These are phyloP conservation scores for Labrus mixtus DNA, from an alignment of 2,113 vertebrate species.

Conservation along the genomic window DNA sequence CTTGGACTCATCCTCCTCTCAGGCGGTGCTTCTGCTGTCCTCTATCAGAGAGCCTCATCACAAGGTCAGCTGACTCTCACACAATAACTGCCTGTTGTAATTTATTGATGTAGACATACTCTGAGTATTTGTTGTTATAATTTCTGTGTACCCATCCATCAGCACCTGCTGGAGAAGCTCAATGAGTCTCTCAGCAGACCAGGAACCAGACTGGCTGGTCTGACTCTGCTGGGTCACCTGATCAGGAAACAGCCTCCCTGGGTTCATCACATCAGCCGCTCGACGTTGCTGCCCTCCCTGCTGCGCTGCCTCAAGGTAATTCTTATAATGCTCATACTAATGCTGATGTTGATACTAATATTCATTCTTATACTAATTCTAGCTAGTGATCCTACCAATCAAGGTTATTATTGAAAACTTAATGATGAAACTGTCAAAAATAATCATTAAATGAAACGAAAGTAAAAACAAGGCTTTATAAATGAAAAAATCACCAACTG, in stretches of 20 bases:
- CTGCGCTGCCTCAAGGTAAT: constrained; percentile 96
- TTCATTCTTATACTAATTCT: too few species aligned
- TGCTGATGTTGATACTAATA: background rate
- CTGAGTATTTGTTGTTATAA: background rate
- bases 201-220: constrained; percentile 84
- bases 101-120: background rate
- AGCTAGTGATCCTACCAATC: too few species aligned
- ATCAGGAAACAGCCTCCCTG: constrained; percentile 93
- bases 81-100: background rate
- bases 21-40: constrained; percentile 90
- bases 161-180: constrained; percentile 95
- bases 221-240: constrained; percentile 93
- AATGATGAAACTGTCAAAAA: too few species aligned
- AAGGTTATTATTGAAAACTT: too few species aligned
- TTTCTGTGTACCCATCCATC: background rate
- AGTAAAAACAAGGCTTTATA: too few species aligned
- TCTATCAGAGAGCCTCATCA: constrained; percentile 94
- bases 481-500: too few species aligned
- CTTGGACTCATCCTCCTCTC: constrained; percentile 90
- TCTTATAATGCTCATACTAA: background rate
- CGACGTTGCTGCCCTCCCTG: constrained; percentile 88
- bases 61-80: constrained; percentile 84
- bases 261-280: constrained; percentile 95
- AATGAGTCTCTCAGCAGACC: constrained; percentile 91
- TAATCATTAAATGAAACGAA: too few species aligned